A percentile compares a stretch with the other conserved stretches of the same genome.
Evolutionary conservation across 2,888 invertebrate genomes (phyloP).

Genomic region (Trissoscelio sp.): DNA sequence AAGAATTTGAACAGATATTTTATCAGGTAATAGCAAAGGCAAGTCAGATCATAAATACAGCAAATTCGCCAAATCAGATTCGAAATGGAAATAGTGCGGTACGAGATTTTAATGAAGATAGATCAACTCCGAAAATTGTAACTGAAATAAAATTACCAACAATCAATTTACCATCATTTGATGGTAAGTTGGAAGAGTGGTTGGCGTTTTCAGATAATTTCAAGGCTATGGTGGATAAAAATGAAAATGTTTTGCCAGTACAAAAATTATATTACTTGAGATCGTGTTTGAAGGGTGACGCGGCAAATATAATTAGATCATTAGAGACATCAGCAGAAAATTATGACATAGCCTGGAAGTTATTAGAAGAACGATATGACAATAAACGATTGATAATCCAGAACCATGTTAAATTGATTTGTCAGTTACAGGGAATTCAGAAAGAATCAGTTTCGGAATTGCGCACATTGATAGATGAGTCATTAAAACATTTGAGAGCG

Average conservation of each 20-base stretch:
- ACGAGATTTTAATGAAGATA: too few relatives aligned
- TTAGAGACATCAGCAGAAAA: constrained; percentile 54
- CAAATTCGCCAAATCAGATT: not conserved
- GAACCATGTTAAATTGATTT: constrained; percentile 53
- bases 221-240: constrained; percentile 61
- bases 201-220: constrained; percentile 61
- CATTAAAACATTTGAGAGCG: constrained; percentile 46
- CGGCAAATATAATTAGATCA: constrained; percentile 43
- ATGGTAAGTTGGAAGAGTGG: constrained; percentile 40
- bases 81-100: not conserved
- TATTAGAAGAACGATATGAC: constrained; percentile 48
- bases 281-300: constrained; percentile 46
- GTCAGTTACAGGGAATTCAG: constrained; percentile 30
- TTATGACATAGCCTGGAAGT: constrained; percentile 45
- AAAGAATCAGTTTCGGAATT: constrained; percentile 41
- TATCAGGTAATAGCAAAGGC: constrained; percentile 34
- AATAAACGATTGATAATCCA: constrained; percentile 45
- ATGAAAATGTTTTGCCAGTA: constrained; percentile 52
- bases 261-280: constrained; percentile 66
- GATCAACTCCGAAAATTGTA: not conserved
- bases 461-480: constrained; percentile 16
- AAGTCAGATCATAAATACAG: constrained; percentile 16
- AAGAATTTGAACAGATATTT: constrained; percentile 27
- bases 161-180: constrained; percentile 23
- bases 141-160: constrained; percentile 40